These are phyloP conservation scores for Tetramorium parvispinum DNA, from an alignment of 1,140 invertebrate species.

Conservation along the genomic window DNA sequence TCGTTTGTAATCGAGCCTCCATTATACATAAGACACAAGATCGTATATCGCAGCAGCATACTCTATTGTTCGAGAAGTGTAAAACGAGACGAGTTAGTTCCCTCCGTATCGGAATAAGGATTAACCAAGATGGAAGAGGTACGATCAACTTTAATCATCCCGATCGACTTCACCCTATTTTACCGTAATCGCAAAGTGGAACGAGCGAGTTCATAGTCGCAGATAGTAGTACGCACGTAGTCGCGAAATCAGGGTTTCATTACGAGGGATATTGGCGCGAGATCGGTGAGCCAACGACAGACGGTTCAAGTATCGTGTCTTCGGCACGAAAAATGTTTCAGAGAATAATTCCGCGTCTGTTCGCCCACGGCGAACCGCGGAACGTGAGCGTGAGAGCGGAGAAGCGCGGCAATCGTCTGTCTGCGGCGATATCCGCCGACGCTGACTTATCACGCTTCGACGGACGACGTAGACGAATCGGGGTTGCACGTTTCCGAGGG, in stretches of 20 bases:
- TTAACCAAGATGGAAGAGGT: conserved; percentile 16
- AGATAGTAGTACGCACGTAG: not conserved
- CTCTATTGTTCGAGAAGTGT: not conserved
- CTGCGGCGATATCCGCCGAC: conserved; percentile 63
- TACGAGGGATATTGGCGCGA: not conserved
- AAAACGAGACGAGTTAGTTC: conserved; percentile 2
- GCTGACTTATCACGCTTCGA: conserved; percentile 65
- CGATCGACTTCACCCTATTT: not conserved
- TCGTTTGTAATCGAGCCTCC: not conserved
- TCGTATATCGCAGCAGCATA: not conserved
- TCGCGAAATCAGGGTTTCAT: not conserved
- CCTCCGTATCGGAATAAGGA: not conserved
- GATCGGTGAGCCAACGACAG: not conserved
- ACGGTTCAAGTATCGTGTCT: not conserved
- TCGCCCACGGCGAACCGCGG: conserved; percentile 9
- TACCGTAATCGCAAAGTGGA: not conserved
- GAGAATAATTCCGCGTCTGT: conserved; percentile 39
- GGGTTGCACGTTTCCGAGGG: conserved; percentile 12
- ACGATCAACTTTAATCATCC: conserved; percentile 17
- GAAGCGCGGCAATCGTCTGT: conserved; percentile 44
- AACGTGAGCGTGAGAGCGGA: conserved; percentile 24
- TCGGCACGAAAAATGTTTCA: conserved; percentile 34
- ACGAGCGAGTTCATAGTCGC: not conserved
- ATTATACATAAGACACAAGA: not conserved
- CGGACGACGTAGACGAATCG: conserved; percentile 62